Percentiles rank a stretch among this genome's conserved stretches.
These are phyloP conservation scores for Myotis lucifugus DNA, from an alignment of 2,113 vertebrate genomes.

Conservation along the genomic window DNA sequence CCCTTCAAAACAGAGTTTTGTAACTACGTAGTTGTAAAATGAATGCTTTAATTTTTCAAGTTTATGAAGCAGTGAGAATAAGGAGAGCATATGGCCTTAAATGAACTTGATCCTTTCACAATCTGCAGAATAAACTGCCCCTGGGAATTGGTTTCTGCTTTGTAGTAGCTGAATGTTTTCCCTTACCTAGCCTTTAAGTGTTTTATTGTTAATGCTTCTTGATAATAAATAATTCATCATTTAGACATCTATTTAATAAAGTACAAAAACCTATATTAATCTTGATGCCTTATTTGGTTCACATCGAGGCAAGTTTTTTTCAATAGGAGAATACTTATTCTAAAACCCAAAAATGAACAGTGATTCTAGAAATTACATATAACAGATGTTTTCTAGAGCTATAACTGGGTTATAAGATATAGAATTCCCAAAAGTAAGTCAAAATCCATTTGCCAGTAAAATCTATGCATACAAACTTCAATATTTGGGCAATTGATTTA, in stretches of 20 bases:
- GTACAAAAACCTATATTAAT: neutral
- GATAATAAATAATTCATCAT: neutral
- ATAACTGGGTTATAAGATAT: neutral
- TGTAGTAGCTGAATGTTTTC: neutral
- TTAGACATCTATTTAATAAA: neutral
- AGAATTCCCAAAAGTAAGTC: neutral
- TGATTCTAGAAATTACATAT: neutral
- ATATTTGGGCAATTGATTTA: neutral
- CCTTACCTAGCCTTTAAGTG: neutral
- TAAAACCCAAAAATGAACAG: neutral
- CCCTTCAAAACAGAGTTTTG: constrained; percentile 55
- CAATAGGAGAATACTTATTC: neutral
- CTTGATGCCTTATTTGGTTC: neutral
- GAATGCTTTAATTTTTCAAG: constrained; percentile 66
- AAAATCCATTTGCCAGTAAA: neutral
- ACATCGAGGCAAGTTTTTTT: neutral
- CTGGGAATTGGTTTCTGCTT: constrained; percentile 17
- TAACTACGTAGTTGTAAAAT: constrained; percentile 46
- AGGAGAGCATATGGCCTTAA: constrained; percentile 44
- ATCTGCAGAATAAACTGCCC: constrained; percentile 30
- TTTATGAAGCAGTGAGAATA: constrained; percentile 49
- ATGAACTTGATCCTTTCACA: constrained; percentile 56
- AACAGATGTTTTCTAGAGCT: neutral
- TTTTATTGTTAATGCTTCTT: neutral
- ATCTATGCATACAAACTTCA: neutral